Base-by-base conservation (phyloP, 2,888 invertebrate species). In the Perithous albicinctus region DNA sequence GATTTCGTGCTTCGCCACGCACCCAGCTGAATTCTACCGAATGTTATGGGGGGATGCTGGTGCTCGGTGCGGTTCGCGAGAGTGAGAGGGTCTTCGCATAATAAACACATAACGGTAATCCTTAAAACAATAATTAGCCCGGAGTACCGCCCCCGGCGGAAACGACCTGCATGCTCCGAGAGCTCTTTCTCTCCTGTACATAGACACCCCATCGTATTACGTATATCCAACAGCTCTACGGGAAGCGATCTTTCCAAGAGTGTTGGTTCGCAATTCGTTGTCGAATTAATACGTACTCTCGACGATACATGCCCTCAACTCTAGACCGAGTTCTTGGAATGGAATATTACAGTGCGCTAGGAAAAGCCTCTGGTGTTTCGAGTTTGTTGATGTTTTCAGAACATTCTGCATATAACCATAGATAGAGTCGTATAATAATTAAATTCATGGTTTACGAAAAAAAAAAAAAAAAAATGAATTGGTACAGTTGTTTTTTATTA, bases 31-130 rank as follows among this genome's bases (percentile, higher is more conserved):
- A 90, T 91, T 90, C 88, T 88, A 89, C 89, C 90, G 87, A 91
- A 91, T 90, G 90, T 91, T 89, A 88, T 78, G 78, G 81, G 78
- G 81, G 80, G 80, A 83, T 78, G 70, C 72, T 73, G 80, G n/a
- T n/a, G n/a, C n/a, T n/a, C 32, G 80, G 72, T 67, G 56, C 73
- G n/a, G 78, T 74, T 35, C 59, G 41, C 77, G 82, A 78, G 83
- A 83, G 85, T 78, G 66, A 82, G 84, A 84, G 83, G 88, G 87
- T 87, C 86, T 88, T 88, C 88, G 92, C 89, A 92, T 92, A 92
- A 92, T 92, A 92, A 92, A 92, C 91, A 88, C 92, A 92, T 92
- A 92, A 92, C 89, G 90, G 90, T 92, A 92, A 92, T 92, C 92
- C 92, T 91, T 91, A 91, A 92, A 92, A 92, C 92, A 92, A 92